phyloP scores from a whole-genome alignment of 2,888 invertebrate species.

The Plagiodera versicolora region DNA sequence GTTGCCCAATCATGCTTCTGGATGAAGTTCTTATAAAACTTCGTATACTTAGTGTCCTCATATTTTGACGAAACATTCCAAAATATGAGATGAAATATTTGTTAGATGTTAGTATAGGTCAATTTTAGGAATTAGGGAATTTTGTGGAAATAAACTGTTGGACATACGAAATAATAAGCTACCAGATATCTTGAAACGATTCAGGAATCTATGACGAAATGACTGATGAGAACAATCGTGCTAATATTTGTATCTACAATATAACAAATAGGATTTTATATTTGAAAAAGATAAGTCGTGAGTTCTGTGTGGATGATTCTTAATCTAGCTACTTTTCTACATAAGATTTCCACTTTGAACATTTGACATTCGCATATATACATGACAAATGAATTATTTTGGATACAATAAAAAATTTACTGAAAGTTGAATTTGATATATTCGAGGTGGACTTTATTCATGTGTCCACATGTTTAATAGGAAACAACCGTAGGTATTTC shows the following conservation, averaged over 20 bases:
- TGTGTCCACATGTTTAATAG: not conserved
- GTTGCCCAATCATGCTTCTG: not conserved
- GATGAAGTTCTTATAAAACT: not conserved
- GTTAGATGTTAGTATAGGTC: not conserved
- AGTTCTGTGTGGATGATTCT: too few relatives aligned
- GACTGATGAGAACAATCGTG: too few relatives aligned
- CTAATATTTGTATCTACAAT: too few relatives aligned
- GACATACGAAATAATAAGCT: not conserved
- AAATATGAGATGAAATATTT: conserved; percentile 6
- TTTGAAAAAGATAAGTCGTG: too few relatives aligned
- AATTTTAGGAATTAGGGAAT: not conserved
- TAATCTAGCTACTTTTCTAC: too few relatives aligned
- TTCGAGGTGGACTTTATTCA: not conserved
- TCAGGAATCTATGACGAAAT: too few relatives aligned
- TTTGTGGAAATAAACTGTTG: not conserved
- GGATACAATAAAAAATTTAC: too few relatives aligned
- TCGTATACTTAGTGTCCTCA: not conserved
- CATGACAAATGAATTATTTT: too few relatives aligned
- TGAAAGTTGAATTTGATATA: not conserved
- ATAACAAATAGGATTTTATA: too few relatives aligned
- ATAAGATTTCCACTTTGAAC: too few relatives aligned
- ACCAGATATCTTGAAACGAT: too few relatives aligned
- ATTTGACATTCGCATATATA: too few relatives aligned
- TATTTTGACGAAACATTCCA: conserved; percentile 13
- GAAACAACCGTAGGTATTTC: not conserved